Evolutionary conservation across 2,797 vertebrate species (phyloP).

Genomic region (Petrocephalus schoutedeni): DNA sequence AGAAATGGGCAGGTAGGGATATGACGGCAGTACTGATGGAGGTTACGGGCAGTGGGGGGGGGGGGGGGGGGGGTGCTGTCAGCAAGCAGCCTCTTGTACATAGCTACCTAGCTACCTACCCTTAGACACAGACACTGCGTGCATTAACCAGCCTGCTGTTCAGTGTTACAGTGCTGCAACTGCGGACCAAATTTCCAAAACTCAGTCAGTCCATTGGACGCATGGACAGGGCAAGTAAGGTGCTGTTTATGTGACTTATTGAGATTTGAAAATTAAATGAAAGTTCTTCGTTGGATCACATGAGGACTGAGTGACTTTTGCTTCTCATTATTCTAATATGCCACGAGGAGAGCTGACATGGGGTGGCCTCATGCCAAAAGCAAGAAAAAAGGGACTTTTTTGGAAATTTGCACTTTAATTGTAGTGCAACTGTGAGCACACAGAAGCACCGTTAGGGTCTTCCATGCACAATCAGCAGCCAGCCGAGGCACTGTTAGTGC

Average conservation of each 20-base stretch:
- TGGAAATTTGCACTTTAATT: background rate
- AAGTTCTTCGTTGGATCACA: background rate
- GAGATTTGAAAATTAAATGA: background rate
- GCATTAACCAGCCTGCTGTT: background rate
- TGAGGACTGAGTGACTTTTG: background rate
- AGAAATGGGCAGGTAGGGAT: slow-evolving; percentile 34
- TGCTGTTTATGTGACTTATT: background rate
- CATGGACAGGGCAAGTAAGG: background rate
- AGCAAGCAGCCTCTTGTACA: background rate
- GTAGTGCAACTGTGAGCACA: background rate
- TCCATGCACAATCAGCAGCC: background rate
- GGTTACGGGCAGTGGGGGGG: background rate
- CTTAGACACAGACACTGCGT: background rate
- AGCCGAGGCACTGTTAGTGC: background rate
- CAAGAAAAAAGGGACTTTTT: background rate
- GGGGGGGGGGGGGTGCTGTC: background rate
- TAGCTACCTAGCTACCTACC: background rate
- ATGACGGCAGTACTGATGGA: slow-evolving; percentile 46
- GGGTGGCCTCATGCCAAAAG: background rate
- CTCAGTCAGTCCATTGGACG: background rate
- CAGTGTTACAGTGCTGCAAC: background rate
- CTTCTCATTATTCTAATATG: background rate
- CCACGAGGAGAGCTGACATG: background rate
- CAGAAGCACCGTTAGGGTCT: background rate
- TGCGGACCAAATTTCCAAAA: background rate